Percentiles rank a stretch among this genome's conserved stretches.
Conservation (phyloP, 2,113 vertebrate species). For the Dissostichus mawsoni region DNA sequence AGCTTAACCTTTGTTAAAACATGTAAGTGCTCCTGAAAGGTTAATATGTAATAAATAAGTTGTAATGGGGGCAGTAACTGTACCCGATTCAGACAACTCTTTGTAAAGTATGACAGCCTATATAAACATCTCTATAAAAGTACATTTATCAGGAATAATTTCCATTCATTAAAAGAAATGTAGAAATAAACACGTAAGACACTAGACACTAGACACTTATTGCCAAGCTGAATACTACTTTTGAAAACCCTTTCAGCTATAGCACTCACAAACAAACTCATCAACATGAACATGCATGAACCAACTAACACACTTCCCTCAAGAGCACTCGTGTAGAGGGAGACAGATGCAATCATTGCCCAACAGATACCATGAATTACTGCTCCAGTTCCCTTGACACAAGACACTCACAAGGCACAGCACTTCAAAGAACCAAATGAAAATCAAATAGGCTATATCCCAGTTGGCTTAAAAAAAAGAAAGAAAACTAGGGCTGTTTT, state of each 20-base stretch:
- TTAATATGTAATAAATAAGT: background rate
- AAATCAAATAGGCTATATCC: constrained; percentile 56
- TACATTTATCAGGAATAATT: background rate
- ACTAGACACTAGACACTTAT: background rate
- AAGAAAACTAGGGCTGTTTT: constrained; percentile 16
- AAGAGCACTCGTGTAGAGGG: constrained; percentile 30
- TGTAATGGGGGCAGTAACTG: background rate
- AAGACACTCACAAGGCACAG: constrained; percentile 53
- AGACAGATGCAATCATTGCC: constrained; percentile 49
- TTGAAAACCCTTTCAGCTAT: constrained; percentile 6
- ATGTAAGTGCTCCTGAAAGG: background rate
- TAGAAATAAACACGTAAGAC: background rate
- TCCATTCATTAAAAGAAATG: background rate
- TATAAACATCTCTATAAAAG: background rate
- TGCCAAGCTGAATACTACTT: background rate
- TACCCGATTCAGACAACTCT: background rate
- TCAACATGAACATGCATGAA: constrained; percentile 3
- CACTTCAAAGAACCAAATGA: constrained; percentile 54
- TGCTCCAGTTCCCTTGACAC: constrained; percentile 52
- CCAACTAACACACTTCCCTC: constrained; percentile 26
- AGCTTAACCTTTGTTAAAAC: background rate
- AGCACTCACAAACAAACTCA: background rate
- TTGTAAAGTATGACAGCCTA: background rate
- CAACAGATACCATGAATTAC: constrained; percentile 43
- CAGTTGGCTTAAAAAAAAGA: background rate